Evolutionary conservation across 2,113 vertebrate species (phyloP).

Genomic region (Saguinus imperator): DNA sequence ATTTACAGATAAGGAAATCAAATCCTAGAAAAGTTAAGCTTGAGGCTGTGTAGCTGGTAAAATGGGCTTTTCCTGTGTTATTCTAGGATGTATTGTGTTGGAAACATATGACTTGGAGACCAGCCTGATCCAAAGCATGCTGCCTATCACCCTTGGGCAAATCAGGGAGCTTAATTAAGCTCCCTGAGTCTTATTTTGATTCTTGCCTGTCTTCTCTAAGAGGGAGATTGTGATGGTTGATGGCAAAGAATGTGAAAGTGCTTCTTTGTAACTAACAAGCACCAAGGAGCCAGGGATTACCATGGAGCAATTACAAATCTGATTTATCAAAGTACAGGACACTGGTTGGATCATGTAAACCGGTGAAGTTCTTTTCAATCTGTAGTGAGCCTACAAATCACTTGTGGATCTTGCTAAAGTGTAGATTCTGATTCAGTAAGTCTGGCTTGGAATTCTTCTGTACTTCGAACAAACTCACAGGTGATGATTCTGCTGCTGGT

Average conservation of each 20-base stretch:
- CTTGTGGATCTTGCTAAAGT: not conserved
- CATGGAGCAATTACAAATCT: not conserved
- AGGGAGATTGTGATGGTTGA: not conserved
- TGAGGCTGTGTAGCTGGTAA: not conserved
- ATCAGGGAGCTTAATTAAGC: not conserved
- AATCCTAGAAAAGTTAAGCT: not conserved
- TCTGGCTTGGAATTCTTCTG: not conserved
- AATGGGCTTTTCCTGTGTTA: not conserved
- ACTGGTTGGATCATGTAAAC: not conserved
- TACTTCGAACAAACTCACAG: not conserved
- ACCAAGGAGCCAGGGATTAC: not conserved
- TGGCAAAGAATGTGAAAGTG: not conserved
- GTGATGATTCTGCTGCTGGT: not conserved
- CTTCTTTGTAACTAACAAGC: not conserved
- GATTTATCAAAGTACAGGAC: not conserved
- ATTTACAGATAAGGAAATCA: not conserved
- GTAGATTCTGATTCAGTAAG: not conserved
- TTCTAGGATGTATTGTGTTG: not conserved
- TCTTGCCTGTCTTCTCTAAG: not conserved
- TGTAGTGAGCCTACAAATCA: not conserved
- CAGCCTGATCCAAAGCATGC: not conserved
- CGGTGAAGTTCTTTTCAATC: not conserved
- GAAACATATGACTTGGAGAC: not conserved
- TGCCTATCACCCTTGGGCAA: not conserved
- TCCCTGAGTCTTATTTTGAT: not conserved